Percentiles rank a stretch among this genome's conserved stretches.
These are phyloP conservation scores for Protophormia terraenovae DNA, from an alignment of 2,888 invertebrate species.

Conservation along the genomic window DNA sequence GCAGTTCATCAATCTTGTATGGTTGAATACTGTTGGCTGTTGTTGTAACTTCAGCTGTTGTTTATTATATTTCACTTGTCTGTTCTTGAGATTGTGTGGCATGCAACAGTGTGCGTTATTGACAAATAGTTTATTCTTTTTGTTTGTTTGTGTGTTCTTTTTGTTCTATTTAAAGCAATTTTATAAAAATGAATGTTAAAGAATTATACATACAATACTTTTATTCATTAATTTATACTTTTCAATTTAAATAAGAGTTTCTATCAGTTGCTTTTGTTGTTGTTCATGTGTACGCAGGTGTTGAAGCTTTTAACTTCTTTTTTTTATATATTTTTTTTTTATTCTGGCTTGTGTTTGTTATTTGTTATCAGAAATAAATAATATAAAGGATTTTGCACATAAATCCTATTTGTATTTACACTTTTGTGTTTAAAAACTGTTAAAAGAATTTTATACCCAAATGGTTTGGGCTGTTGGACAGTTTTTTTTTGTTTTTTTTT, in stretches of 20 bases:
- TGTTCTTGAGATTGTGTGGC: background rate
- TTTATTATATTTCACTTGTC: background rate
- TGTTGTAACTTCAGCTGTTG: slow-evolving; percentile 21
- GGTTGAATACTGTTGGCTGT: slow-evolving; percentile 5
- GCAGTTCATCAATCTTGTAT: slow-evolving; percentile 54
- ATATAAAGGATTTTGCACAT: slow-evolving; percentile 5
- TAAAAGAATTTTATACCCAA: background rate
- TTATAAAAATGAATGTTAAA: slow-evolving; percentile 6
- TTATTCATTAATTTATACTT: slow-evolving; percentile 57
- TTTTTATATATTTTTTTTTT: too few species aligned
- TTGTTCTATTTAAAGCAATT: too few species aligned
- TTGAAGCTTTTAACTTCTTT: slow-evolving; percentile 29
- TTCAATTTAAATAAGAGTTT: slow-evolving; percentile 39
- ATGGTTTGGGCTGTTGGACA: background rate
- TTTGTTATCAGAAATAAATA: too few species aligned
- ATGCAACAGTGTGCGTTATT: background rate
- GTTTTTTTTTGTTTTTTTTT: too few species aligned
- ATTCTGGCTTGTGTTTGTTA: too few species aligned
- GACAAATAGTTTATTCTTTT: background rate
- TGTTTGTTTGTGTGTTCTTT: too few species aligned
- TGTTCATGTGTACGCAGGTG: slow-evolving; percentile 38
- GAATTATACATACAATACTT: too few species aligned
- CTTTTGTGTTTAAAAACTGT: background rate
- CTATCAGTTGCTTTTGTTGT: background rate
- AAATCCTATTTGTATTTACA: slow-evolving; percentile 2